Evolutionary conservation across 1,140 invertebrate species (phyloP), one percentile per base, ranked within the genome.

Genomic region (Zaprionus lachaisei): DNA sequence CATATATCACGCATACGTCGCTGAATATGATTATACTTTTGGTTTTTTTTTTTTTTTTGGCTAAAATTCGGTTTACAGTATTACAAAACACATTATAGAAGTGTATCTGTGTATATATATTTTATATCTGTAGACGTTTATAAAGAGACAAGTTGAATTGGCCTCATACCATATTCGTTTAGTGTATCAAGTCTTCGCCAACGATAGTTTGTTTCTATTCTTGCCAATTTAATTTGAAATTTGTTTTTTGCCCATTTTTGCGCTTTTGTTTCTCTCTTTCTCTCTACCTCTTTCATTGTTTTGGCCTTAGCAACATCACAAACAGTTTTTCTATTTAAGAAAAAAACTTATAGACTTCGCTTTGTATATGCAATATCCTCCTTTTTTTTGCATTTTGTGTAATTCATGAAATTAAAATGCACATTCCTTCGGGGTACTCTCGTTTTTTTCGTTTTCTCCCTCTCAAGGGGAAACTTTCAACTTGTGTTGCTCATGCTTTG

Each of bases 241-340:
- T 58, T 58, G 31, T 34, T 9, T 31, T 34, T 14, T 51, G 28
- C 28, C 44, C 1, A 7, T 72, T 5, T 37, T 31, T 31, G 1
- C 7, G 2, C 17, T 31, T 38, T 14, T 14, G n/a, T 24, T 38
- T 26, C 28, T 55, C 5, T 41, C 17, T 14, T 49, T 41, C 31
- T 24, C 31, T 34, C 0, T 11, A 34, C 31, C 9, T 34, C 17
- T 37, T 49, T 9, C 20, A 24, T 5, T 37, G 54, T 61, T 62
- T 17, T 70, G 51, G 31, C 58, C 62, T 64, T 63, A 65, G 38
- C 41, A 75, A 64, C 67, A 71, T 71, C 72, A 75, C 67, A 75
- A 75, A 71, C 34, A 75, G 31, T 31, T 71, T 17, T 22, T 69
- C 38, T n/a, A 6, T 67, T 69, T 47, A 54, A 56, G 20, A 47